Conservation (phyloP, 2,113 vertebrate genomes). For the Pelodiscus sinensis region DNA sequence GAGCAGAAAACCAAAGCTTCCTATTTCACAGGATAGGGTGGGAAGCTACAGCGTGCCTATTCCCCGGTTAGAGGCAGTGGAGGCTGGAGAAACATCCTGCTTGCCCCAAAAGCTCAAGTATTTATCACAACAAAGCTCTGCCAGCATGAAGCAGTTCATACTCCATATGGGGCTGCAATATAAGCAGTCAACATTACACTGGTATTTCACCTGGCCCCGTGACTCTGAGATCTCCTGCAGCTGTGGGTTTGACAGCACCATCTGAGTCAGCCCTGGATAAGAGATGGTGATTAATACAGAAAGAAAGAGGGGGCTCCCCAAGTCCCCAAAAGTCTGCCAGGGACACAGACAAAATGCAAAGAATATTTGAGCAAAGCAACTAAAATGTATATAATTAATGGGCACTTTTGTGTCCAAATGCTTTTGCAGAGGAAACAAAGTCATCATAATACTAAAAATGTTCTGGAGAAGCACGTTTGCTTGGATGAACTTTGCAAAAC, state of each 20-base stretch:
- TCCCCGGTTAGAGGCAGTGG: neutral
- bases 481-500: neutral
- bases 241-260: neutral
- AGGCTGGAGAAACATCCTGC: rapidly evolving
- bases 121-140: neutral
- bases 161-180: neutral
- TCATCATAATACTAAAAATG: neutral
- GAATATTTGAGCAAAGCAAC: neutral
- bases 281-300: rapidly evolving
- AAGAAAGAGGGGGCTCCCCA: neutral
- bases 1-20: neutral
- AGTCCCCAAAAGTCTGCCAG: neutral
- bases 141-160: rapidly evolving
- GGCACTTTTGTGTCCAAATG: rapidly evolving
- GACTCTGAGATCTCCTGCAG: rapidly evolving
- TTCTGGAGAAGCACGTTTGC: neutral
- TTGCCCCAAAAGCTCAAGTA: neutral
- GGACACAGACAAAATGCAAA: neutral
- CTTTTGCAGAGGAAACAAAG: neutral
- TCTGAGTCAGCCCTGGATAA: neutral
- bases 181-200: neutral
- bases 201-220: rapidly evolving
- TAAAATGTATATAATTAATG: neutral
- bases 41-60: rapidly evolving
- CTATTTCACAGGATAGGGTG: neutral